Conservation (phyloP, 2,797 vertebrate species). For the Malurus splendens region DNA sequence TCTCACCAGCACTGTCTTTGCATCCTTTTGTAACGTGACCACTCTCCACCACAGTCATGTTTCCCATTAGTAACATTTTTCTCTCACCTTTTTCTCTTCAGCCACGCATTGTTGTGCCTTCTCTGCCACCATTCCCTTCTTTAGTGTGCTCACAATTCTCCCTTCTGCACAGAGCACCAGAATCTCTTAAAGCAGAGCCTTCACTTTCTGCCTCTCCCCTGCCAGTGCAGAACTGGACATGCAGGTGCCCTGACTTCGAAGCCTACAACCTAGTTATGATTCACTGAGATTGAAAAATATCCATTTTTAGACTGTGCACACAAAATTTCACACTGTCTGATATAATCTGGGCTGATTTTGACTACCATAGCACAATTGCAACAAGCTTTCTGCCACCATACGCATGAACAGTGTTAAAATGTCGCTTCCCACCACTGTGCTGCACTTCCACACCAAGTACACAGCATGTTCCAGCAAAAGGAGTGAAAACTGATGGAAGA, state of each 20-base stretch:
- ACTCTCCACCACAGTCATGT: not conserved
- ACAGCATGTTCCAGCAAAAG: not conserved
- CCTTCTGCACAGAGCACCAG: not conserved
- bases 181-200: not conserved
- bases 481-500: not conserved
- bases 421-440: not conserved
- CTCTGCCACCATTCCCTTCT: not conserved
- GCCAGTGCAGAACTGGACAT: not conserved
- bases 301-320: not conserved
- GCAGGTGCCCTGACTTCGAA: not conserved
- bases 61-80: not conserved
- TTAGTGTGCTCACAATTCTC: not conserved
- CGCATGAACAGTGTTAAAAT: rapidly evolving
- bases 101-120: not conserved
- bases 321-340: not conserved
- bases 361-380: not conserved
- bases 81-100: not conserved
- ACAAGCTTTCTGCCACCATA: not conserved
- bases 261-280: not conserved
- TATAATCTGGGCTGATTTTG: not conserved
- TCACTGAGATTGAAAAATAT: not conserved
- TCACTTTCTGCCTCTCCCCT: not conserved
- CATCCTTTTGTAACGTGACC: not conserved
- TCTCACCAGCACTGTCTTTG: not conserved
- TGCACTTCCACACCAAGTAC: not conserved